Base-by-base conservation (phyloP, 2,797 vertebrate genomes). In the Lepidocolaptes lacrymiger region DNA sequence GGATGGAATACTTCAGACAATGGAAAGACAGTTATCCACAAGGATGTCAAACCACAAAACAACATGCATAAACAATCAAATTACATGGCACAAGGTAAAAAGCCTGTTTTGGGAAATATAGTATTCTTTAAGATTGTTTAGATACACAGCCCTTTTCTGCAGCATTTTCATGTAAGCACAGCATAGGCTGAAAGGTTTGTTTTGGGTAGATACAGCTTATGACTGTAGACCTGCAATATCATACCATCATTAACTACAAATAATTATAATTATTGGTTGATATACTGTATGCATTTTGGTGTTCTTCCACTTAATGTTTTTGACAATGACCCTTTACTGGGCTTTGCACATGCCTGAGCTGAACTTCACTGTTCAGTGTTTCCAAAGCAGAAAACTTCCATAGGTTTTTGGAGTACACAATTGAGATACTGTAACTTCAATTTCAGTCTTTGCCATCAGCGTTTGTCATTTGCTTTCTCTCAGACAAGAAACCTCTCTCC, bases 1-100 rank as follows among this genome's bases (percentile, higher is more conserved):
- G 96, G 98, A 99, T 0, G 98, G 99, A 8, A 93, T 99, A 84
- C 98, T 99, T 86, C 98, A 99, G 97, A 99, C 99, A 12, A 98
- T 99, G 87, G 98, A 98, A 94, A 98, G 98, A 63, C 98, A 96
- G 48, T 87, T 97, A 59, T 82, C 96, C 94, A 98, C 97, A 14
- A 97, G 97, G 52, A 98, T 98, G 81, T 97, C 96, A 71, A 93
- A 97, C 83, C 96, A 96, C 73, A 95, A 97, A 84, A 79, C 93
- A 76, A 36, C 97, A 20, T 98, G 98, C 96, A 97, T 97, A 85
- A 98, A 98, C 91, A 98, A 97, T 97, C 99, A 98, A 79, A 95
- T 97, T 48, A 96, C 97, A 59, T 96, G 97, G 63, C 98, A 97
- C 92, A 98, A 99, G 99, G 99, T 99, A 78, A 88, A 81, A 88